phyloP scores from a whole-genome alignment of 2,113 vertebrate species.

The Hippocampus barbouri region DNA sequence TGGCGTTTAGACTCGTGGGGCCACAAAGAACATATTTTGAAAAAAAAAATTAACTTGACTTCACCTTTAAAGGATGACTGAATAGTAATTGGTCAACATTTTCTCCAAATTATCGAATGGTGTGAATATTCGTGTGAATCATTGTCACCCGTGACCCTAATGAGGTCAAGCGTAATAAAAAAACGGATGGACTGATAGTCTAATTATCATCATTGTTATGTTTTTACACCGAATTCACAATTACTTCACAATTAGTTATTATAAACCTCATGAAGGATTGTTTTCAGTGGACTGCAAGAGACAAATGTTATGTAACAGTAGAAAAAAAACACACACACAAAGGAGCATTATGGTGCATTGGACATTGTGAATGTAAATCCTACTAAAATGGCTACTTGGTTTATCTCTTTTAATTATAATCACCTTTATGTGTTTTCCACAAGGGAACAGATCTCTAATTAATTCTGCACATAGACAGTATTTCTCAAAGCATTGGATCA shows the following conservation, averaged over 20 bases:
- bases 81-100: too few species aligned
- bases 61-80: too few species aligned
- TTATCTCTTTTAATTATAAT: background rate
- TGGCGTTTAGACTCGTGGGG: too few species aligned
- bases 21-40: too few species aligned
- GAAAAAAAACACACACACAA: background rate
- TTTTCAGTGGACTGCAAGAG: background rate
- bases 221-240: background rate
- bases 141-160: background rate
- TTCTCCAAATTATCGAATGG: too few species aligned
- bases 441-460: slow-evolving; percentile 9
- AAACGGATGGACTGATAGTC: too few species aligned
- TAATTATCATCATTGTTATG: background rate
- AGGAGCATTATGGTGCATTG: background rate
- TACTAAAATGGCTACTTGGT: background rate
- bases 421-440: background rate
- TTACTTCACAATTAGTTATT: background rate
- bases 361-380: background rate
- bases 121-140: too few species aligned
- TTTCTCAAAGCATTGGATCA: background rate
- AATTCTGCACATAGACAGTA: background rate
- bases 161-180: background rate
- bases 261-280: background rate
- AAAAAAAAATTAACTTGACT: too few species aligned
- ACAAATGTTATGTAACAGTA: background rate